phyloP scores from a whole-genome alignment of 2,113 vertebrate species.

The Puffinus mauretanicus region DNA sequence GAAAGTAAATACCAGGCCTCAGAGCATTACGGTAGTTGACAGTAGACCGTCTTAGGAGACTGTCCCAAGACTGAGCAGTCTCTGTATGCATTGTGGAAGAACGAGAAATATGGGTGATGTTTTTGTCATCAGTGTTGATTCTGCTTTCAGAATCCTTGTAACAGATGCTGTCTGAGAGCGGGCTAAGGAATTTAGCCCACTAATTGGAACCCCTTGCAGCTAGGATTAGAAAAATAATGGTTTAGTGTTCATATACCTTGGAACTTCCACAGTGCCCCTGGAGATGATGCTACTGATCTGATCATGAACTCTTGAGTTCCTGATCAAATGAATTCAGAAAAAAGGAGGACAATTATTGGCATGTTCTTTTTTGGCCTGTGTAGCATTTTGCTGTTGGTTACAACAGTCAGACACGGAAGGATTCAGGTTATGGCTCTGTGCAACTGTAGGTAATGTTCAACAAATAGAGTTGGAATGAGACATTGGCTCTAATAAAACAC shows the following conservation, averaged over 20 bases:
- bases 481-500: neutral
- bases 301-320: neutral
- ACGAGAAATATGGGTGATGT: neutral
- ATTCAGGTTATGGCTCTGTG: neutral
- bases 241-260: neutral
- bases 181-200: neutral
- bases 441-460: neutral
- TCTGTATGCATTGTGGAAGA: neutral
- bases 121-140: neutral
- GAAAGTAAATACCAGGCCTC: neutral
- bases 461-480: neutral
- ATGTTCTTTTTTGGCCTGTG: neutral
- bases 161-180: neutral
- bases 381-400: neutral
- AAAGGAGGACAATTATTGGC: neutral
- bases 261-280: neutral
- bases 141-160: neutral
- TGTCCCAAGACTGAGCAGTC: neutral
- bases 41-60: neutral
- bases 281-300: neutral
- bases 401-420: neutral
- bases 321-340: neutral
- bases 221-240: neutral
- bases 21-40: neutral
- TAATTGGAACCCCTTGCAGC: neutral